Conservation (phyloP, 2,888 invertebrate genomes). For the Macroteleia sp. region DNA sequence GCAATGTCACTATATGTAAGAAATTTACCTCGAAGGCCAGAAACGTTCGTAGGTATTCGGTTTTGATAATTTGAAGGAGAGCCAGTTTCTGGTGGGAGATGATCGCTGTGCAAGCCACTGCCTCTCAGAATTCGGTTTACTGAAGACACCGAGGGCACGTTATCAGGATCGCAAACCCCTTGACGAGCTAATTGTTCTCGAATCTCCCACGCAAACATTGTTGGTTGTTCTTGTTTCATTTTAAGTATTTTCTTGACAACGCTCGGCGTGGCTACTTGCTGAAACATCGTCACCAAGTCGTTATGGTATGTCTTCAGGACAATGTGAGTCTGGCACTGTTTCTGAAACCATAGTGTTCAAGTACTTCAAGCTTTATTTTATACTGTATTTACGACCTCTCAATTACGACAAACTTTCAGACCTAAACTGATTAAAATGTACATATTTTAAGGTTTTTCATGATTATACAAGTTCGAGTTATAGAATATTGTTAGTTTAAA, state of each 20-base stretch:
- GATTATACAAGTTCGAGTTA: too few relatives aligned
- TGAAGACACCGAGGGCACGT: slow-evolving; percentile 96
- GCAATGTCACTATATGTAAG: too few relatives aligned
- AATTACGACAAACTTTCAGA: slow-evolving; percentile 1
- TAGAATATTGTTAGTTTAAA: too few relatives aligned
- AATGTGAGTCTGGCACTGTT: slow-evolving; percentile 63
- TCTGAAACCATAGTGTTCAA: slow-evolving; percentile 61
- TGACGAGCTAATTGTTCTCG: slow-evolving; percentile 94
- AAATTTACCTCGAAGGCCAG: slow-evolving; percentile 74
- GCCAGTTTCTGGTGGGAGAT: slow-evolving; percentile 68
- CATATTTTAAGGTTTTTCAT: too few relatives aligned
- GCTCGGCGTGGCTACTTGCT: slow-evolving; percentile 98
- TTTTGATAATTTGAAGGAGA: slow-evolving; percentile 75
- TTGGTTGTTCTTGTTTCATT: slow-evolving; percentile 97
- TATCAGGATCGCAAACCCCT: slow-evolving; percentile 94
- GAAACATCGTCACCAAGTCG: slow-evolving; percentile 79
- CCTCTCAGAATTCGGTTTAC: slow-evolving; percentile 96
- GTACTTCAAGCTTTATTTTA: slow-evolving; percentile 54
- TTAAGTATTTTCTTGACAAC: slow-evolving; percentile 97
- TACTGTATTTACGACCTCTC: slow-evolving; percentile 3
- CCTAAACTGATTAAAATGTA: too few relatives aligned
- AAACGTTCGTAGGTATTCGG: slow-evolving; percentile 73
- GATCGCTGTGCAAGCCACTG: slow-evolving; percentile 90
- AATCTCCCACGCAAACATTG: slow-evolving; percentile 99
- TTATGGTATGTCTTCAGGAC: slow-evolving; percentile 63